Evolutionary conservation across 2,797 vertebrate species (phyloP), one percentile per base, ranked within the genome.

Genomic region (Phataginus tetradactyla): DNA sequence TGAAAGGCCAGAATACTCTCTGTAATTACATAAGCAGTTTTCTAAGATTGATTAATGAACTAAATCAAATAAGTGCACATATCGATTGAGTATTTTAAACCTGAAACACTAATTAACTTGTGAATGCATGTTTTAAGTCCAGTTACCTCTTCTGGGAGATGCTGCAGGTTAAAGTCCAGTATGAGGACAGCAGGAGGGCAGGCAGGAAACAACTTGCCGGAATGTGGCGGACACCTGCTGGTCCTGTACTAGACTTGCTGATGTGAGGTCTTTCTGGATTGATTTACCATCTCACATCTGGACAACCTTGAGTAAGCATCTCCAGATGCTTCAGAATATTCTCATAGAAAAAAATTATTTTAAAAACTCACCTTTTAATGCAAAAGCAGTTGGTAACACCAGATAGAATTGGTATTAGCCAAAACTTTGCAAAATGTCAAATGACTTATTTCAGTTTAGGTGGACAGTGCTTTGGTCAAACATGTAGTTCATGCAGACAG

Each of bases 241-340:
- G 45, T 45, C 11, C 45, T 45, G 45, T 45, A 12, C 45, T 45
- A 63, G 37, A 63, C 86, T 85, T 45, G 32, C 2, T 91, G 27
- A 25, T 15, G 18, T 12, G 72, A 75, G 69, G 63, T 34, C 84
- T 96, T 92, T n/a, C 39, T 15, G 37, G 94, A 84, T 83, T 53
- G 78, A 63, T 29, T 15, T 13, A 0, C 49, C 25, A 1, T 1
- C 74, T 77, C 39, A 21, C 57, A 23, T 64, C 37, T 42, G 87
- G 12, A 59, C 57, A 72, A 85, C 71, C 32, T 55, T 90, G 11
- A 37, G 0, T 78, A 49, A 17, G 61, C 21, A 0, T 29, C 59
- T 77, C 91, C 86, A 51, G 86, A 29, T 51, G 61, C 69, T 69
- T 92, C 55, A 72, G 90, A 93, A 51, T n/a, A 18, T 55, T 97